These are phyloP conservation scores for Spea multiplicata DNA, from an alignment of 2,113 vertebrate species.

Conservation along the genomic window DNA sequence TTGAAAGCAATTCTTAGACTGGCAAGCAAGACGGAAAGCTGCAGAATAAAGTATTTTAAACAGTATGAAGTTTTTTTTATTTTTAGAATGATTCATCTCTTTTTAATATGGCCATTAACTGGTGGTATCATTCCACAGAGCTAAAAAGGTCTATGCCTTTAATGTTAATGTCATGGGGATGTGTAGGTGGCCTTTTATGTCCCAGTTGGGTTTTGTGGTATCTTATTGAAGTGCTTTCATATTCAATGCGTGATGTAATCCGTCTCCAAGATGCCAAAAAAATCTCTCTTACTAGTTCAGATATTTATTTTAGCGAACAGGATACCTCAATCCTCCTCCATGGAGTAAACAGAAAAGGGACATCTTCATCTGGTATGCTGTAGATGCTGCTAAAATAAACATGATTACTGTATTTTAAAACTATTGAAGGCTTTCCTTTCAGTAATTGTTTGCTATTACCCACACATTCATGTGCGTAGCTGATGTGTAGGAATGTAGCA, in stretches of 20 bases:
- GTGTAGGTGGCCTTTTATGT: constrained; percentile 34
- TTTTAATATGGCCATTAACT: neutral
- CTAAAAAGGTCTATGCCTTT: neutral
- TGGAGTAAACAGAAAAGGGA: constrained; percentile 45
- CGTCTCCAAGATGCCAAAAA: constrained; percentile 20
- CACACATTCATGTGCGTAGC: constrained; percentile 53
- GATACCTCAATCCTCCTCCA: constrained; percentile 14
- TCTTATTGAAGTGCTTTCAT: constrained; percentile 21
- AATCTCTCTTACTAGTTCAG: constrained; percentile 17
- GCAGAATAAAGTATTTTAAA: too few species aligned
- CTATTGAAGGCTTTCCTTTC: constrained; percentile 61
- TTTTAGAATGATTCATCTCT: neutral
- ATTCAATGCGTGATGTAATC: constrained; percentile 14
- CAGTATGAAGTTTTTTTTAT: neutral
- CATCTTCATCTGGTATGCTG: constrained; percentile 53
- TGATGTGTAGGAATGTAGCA: constrained; percentile 53
- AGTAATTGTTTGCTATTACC: constrained; percentile 52
- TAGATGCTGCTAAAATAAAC: constrained; percentile 57
- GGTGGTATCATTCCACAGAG: neutral
- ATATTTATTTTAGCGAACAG: constrained; percentile 5
- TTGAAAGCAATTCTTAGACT: too few species aligned
- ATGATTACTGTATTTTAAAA: constrained; percentile 58
- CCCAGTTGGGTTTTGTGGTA: constrained; percentile 21
- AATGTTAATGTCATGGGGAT: constrained; percentile 17
- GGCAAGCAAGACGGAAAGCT: too few species aligned